Conservation (phyloP, 1,140 invertebrate genomes). For the Notospermus geniculatus region DNA sequence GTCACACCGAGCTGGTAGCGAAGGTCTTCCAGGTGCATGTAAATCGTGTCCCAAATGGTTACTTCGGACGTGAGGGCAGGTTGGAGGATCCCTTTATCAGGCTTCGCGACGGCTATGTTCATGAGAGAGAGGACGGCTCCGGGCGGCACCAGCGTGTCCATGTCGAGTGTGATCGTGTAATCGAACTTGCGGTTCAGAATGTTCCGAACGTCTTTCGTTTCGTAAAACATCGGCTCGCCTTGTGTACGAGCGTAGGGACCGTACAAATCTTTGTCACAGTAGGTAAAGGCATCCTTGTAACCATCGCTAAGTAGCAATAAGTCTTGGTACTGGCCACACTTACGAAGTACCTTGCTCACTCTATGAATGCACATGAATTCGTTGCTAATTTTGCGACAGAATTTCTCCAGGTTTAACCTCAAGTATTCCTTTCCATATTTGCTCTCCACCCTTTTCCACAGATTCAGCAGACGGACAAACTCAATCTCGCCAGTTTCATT, state of each 20-base stretch:
- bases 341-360: conserved; percentile 39
- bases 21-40: conserved; percentile 45
- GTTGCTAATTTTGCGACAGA: conserved; percentile 39
- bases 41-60: conserved; percentile 32
- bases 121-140: conserved; percentile 35
- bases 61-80: conserved; percentile 43
- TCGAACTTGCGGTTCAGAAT: conserved; percentile 39
- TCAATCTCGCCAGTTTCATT: conserved; percentile 30
- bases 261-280: conserved; percentile 37
- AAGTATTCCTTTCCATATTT: conserved; percentile 32
- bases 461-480: conserved; percentile 26
- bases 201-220: conserved; percentile 37
- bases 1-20: conserved; percentile 41
- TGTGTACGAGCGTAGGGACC: conserved; percentile 31
- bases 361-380: conserved; percentile 49
- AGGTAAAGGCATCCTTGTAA: conserved; percentile 35
- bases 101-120: conserved; percentile 43
- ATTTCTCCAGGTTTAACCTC: conserved; percentile 35
- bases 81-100: conserved; percentile 45
- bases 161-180: conserved; percentile 46
- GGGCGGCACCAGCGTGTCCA: conserved; percentile 38
- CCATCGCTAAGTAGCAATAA: conserved; percentile 45
- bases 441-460: conserved; percentile 35
- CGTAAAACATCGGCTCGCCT: conserved; percentile 39
- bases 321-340: conserved; percentile 50